Base-by-base conservation (phyloP, 2,113 vertebrate species). In the Casuarius casuarius region DNA sequence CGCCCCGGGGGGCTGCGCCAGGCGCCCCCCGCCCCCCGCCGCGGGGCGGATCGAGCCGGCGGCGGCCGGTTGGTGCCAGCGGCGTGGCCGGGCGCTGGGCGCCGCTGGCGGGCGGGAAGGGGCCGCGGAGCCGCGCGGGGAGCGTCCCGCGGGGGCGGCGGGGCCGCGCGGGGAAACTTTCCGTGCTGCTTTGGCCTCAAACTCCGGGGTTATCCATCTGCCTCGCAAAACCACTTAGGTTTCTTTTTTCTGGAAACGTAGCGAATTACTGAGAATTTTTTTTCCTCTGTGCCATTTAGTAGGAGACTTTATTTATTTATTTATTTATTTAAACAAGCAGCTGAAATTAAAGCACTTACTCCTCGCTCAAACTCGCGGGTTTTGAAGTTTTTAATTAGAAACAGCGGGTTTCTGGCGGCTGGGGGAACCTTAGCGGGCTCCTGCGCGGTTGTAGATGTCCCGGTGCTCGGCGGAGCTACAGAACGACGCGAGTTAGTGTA, bases 171-270 rank as follows among this genome's bases (percentile, higher is more conserved):
- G 81, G 76, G 59, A 97, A 98, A 97, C 94, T 96, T 97, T 87
- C 31, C 29, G 87, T 93, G 74, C 67, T 71, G 52, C 65, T 90
- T 93, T 87, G 28, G 38, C 14, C 42, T 70, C 63, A 62, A 54
- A 78, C 38, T 58, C 49, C 56, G 84, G 61, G 78, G 38, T 95
- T 95, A 66, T 87, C 95, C 90, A 82, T 91, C 94, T 96, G 84
- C 78, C 17, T 84, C 81, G 28, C 63, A 33, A 89, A 97, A 95
- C 66, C 95, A 96, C 92, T 94, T 84, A 71, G 92, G 97, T 92
- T 93, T 82, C 76, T 81, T 79, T 92, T 96, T 97, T 96, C 94
- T 86, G 96, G 96, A 94, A 97, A 97, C 96, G 89, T 89, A 96
- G 62, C 86, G 96, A 67, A 29, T 76, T 66, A 26, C 40, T 7